Base-by-base conservation (phyloP, 2,888 invertebrate genomes). In the Gnatocerus cornutus region DNA sequence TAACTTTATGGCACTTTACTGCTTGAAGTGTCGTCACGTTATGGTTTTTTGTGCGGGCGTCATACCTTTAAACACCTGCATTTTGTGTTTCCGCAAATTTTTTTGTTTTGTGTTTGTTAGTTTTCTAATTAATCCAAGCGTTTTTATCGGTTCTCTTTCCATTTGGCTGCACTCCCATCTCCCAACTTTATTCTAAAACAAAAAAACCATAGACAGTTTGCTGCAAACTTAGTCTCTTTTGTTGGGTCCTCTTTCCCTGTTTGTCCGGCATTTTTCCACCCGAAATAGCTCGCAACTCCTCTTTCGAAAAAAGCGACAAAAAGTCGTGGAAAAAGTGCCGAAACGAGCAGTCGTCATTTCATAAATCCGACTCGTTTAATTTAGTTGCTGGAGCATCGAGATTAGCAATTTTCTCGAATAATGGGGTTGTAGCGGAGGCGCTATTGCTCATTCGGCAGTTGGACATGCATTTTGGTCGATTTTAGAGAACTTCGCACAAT, bases 401-500 rank as follows among this genome's bases (percentile, higher is more conserved):
- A 33, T 33, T 33, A 33, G 61, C 39, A 61, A 61, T 61, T 61
- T 61, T 50, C 16, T n/a, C 48, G 37, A 61, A 61, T 61, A 61
- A 61, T 61, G 61, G 50, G n/a, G 30, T 37, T 16, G 39, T 50
- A 29, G 48, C 29, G 29, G 29, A 16, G 27, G 27, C 46, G 63
- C 63, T 30, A 69, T 64, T 64, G 56, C 56, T 62, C 68, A 55
- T 69, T 64, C 52, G 58, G 43, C 16, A 55, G 48, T 68, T 46
- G 63, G 55, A 63, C 56, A 63, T 56, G 67, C 58, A 68, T 69
- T 68, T 66, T 61, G 55, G 62, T 46, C 62, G 70, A 53, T 70
- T 65, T 39, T 55, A 61, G 65, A 64, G 62, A 75, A 76, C 72
- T 73, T 73, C 56, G 62, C 67, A 76, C 73, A 73, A 76, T 75